Evolutionary conservation across 2,113 vertebrate genomes (phyloP).

Genomic region (Enhydra lutris): DNA sequence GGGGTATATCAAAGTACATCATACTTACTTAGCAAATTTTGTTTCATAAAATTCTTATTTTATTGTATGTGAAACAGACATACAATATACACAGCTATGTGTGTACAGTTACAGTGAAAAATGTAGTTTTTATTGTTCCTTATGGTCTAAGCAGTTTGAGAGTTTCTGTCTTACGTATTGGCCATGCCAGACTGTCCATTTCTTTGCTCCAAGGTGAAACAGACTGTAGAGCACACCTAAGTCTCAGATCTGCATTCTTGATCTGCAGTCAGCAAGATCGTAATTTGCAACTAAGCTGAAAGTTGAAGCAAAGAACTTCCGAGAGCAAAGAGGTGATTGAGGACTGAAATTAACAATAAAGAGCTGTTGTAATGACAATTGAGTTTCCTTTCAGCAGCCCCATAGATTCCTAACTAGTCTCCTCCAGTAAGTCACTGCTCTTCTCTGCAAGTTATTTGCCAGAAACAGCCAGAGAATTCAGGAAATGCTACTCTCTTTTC

Average conservation of each 20-base stretch:
- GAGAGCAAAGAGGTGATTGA: background rate
- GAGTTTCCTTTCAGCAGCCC: background rate
- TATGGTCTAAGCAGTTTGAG: background rate
- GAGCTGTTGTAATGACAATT: background rate
- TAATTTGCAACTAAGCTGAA: background rate
- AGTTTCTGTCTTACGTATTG: background rate
- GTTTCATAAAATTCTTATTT: background rate
- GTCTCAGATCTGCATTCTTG: background rate
- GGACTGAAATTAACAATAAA: constrained; percentile 11
- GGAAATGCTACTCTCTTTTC: constrained; percentile 28
- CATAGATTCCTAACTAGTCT: background rate
- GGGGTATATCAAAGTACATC: background rate
- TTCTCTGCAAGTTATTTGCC: background rate
- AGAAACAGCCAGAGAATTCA: constrained; percentile 29
- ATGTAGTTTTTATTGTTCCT: background rate
- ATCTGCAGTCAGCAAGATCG: background rate
- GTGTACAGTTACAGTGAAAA: background rate
- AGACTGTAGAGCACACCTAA: background rate
- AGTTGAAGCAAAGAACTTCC: constrained; percentile 27
- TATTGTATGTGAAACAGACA: background rate
- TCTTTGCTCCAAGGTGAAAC: constrained; percentile 26
- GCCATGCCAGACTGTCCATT: background rate
- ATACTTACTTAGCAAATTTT: background rate
- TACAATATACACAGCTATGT: background rate
- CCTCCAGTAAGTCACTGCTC: background rate